Conservation (phyloP, 2,888 invertebrate genomes). For the Malachius bipustulatus region DNA sequence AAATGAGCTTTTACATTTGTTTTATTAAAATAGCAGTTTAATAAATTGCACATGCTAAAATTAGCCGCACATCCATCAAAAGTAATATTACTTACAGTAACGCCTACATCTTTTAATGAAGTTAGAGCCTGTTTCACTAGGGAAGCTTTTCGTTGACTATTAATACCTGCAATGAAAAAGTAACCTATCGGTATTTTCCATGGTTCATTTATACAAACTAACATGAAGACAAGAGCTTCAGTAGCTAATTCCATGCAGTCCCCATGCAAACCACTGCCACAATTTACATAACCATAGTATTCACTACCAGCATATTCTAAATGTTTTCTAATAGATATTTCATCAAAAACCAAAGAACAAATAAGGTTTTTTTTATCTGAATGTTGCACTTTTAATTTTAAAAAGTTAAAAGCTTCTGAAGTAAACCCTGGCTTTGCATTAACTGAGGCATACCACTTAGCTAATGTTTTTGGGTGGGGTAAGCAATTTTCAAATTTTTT, state of each 20-base stretch:
- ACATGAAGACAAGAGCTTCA: not conserved
- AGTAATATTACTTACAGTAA: conserved; percentile 6
- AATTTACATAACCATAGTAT: not conserved
- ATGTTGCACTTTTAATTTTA: too few species aligned
- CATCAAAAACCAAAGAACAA: not conserved
- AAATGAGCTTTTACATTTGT: conserved; percentile 12
- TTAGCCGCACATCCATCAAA: too few species aligned
- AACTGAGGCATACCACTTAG: too few species aligned
- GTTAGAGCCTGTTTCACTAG: conserved; percentile 1
- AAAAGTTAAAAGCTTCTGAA: too few species aligned
- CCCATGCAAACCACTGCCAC: not conserved
- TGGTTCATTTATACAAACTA: not conserved
- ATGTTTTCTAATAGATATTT: not conserved
- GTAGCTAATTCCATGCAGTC: not conserved
- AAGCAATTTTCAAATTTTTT: too few species aligned
- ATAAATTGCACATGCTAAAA: too few species aligned
- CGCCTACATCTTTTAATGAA: conserved; percentile 3
- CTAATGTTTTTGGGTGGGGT: too few species aligned
- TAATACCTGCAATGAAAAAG: not conserved
- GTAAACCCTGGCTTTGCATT: too few species aligned
- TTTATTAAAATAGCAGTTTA: too few species aligned
- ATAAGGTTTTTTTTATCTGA: too few species aligned
- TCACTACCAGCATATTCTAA: not conserved
- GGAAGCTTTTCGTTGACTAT: conserved; percentile 5
- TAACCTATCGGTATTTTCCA: not conserved